A percentile compares a stretch with the other conserved stretches of the same genome.
Evolutionary conservation across 2,113 vertebrate genomes (phyloP).

Genomic region (Petrocephalus microphthalmus): DNA sequence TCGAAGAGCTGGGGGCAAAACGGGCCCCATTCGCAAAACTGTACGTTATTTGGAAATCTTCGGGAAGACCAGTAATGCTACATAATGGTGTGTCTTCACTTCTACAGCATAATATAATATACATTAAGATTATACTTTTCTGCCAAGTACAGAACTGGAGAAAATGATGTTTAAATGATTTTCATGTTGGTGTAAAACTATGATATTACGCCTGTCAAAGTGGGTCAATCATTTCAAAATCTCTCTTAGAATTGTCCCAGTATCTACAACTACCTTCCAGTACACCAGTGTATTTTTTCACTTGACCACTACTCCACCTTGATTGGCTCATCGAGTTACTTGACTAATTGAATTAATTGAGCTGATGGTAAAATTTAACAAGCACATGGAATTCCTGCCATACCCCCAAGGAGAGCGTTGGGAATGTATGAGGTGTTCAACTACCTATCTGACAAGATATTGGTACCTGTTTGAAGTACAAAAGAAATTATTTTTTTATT

Average conservation of each 20-base stretch:
- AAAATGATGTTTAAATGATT: too few species aligned
- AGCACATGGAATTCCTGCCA: background rate
- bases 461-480: background rate
- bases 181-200: background rate
- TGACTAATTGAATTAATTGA: background rate
- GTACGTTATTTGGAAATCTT: background rate
- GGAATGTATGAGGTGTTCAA: background rate
- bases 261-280: background rate
- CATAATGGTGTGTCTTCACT: background rate
- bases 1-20: background rate
- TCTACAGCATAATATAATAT: background rate
- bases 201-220: background rate
- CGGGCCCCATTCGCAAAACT: background rate
- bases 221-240: background rate
- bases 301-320: background rate
- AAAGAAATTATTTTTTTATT: background rate
- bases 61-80: background rate
- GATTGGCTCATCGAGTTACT: background rate
- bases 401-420: background rate
- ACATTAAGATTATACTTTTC: background rate
- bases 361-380: background rate
- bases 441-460: background rate
- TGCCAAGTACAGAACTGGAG: background rate
- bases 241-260: background rate
- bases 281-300: background rate